Evolutionary conservation across 1,140 invertebrate species (phyloP).

Genomic region (Eriosoma lanigerum): DNA sequence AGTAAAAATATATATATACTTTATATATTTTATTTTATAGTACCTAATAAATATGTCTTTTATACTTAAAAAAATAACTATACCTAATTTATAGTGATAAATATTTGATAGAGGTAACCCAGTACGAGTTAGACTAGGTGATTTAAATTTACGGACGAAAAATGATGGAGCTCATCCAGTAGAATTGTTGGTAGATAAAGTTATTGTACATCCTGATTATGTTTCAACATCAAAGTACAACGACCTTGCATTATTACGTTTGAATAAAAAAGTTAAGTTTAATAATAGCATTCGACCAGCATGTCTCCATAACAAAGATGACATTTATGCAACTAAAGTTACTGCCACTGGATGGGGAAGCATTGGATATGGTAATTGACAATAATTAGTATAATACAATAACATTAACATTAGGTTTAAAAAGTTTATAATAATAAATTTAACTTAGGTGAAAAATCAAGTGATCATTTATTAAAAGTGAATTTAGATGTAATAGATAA

Average conservation of each 20-base stretch:
- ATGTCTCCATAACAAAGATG: conserved; percentile 61
- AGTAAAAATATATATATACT: background rate
- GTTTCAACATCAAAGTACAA: conserved; percentile 60
- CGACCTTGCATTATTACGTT: conserved; percentile 66
- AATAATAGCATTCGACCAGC: conserved; percentile 61
- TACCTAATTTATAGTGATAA: too few species aligned
- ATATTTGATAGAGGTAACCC: conserved; percentile 54
- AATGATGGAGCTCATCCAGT: conserved; percentile 55
- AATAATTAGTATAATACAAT: background rate
- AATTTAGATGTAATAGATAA: conserved; percentile 54
- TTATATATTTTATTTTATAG: too few species aligned
- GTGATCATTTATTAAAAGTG: conserved; percentile 55
- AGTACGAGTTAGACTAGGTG: conserved; percentile 56
- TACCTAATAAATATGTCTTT: too few species aligned
- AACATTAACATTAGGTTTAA: background rate
- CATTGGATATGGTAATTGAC: conserved; percentile 42
- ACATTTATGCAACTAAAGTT: conserved; percentile 54
- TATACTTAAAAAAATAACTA: too few species aligned
- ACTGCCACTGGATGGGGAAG: conserved; percentile 64
- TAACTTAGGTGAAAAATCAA: conserved; percentile 52
- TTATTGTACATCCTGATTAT: conserved; percentile 61
- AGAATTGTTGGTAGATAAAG: conserved; percentile 56
- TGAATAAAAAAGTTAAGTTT: conserved; percentile 60
- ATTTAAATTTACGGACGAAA: conserved; percentile 55
- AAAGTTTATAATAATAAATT: background rate